Conservation (phyloP, 2,888 invertebrate genomes). For the Aphrophora alni region DNA sequence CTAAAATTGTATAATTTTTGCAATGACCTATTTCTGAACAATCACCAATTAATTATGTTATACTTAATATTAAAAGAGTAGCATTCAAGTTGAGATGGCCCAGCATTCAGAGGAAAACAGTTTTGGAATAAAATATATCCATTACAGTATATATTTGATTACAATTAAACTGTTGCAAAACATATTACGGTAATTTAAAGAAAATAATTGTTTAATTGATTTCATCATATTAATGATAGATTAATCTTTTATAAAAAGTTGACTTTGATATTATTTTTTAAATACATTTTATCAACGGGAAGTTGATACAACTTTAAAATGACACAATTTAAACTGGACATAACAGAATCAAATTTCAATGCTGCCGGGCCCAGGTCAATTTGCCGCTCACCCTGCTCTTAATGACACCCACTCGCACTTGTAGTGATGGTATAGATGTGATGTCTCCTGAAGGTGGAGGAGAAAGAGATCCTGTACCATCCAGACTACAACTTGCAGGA, state of each 20-base stretch:
- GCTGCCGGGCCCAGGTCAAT: conserved; percentile 8
- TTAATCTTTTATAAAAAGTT: too few relatives aligned
- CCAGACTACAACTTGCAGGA: conserved; percentile 74
- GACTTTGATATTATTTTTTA: too few relatives aligned
- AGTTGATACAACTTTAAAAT: too few relatives aligned
- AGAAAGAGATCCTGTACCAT: conserved; percentile 58
- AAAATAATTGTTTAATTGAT: too few relatives aligned
- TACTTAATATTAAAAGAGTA: neutral
- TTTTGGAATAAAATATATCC: neutral
- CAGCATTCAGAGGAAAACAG: neutral
- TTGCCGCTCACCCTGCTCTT: conserved; percentile 83
- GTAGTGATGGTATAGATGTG: conserved; percentile 62
- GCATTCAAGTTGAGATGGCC: conserved; percentile 18
- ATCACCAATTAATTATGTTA: too few relatives aligned
- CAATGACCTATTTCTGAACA: too few relatives aligned
- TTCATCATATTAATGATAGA: too few relatives aligned
- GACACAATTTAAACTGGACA: too few relatives aligned
- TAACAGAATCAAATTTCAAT: neutral
- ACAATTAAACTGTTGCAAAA: too few relatives aligned
- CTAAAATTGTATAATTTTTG: neutral
- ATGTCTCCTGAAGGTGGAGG: conserved; percentile 60
- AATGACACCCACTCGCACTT: conserved; percentile 73
- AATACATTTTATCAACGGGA: too few relatives aligned
- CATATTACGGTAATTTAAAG: too few relatives aligned
- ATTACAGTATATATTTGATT: neutral